phyloP scores from a whole-genome alignment of 2,888 invertebrate species.

The Caenorhabditis angaria region DNA sequence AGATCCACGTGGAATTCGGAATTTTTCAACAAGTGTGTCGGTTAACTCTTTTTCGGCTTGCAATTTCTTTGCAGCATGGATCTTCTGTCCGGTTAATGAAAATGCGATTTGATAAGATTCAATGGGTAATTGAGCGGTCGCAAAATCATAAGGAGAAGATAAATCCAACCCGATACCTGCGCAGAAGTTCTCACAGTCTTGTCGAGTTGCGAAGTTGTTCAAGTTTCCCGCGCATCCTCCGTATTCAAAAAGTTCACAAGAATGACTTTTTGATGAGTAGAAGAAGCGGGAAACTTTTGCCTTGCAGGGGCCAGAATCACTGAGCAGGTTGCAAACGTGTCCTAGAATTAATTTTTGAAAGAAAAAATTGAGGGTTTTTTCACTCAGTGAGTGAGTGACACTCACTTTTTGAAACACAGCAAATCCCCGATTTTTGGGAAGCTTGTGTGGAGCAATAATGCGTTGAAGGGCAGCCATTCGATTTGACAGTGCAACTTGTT shows the following conservation, averaged over 20 bases:
- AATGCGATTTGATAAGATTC: conserved; percentile 61
- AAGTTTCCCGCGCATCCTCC: conserved; percentile 67
- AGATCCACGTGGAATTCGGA: conserved; percentile 39
- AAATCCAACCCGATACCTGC: conserved; percentile 55
- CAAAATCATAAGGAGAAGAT: conserved; percentile 47
- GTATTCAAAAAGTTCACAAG: conserved; percentile 59
- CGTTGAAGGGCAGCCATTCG: conserved; percentile 57
- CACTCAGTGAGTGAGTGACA: conserved; percentile 6
- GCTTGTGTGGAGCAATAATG: conserved; percentile 64
- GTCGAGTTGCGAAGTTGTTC: conserved; percentile 63
- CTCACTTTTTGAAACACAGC: conserved; percentile 61
- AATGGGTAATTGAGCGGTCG: conserved; percentile 20
- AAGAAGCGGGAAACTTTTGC: conserved; percentile 53
- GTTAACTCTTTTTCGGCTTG: conserved; percentile 36
- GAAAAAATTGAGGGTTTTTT: conserved; percentile 3
- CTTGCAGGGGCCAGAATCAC: conserved; percentile 56
- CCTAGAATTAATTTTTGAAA: conserved; percentile 29
- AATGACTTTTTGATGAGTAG: conserved; percentile 49
- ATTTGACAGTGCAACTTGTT: conserved; percentile 43
- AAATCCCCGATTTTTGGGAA: conserved; percentile 51
- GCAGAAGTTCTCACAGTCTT: conserved; percentile 60
- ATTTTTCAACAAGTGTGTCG: conserved; percentile 7
- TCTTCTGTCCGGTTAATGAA: conserved; percentile 56
- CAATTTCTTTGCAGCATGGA: conserved; percentile 34
- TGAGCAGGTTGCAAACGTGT: conserved; percentile 58